phyloP scores from a whole-genome alignment of 2,888 invertebrate species.

The Tetranychus truncatus region DNA sequence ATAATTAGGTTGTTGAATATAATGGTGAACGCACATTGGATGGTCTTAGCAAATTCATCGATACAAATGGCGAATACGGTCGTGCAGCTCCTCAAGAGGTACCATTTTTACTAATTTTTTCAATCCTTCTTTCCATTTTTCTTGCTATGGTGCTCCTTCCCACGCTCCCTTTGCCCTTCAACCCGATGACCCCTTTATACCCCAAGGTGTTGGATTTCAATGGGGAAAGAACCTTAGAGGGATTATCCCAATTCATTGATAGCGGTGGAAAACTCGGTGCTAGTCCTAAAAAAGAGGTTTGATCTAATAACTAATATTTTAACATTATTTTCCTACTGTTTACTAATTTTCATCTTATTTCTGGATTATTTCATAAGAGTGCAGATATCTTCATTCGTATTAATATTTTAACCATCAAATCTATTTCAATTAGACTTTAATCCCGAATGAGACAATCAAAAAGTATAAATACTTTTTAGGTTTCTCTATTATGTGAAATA shows the following conservation, averaged over 20 bases:
- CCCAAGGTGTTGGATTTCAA: conserved; percentile 76
- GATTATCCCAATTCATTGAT: conserved; percentile 79
- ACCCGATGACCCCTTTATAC: not conserved
- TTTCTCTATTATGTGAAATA: too few relatives aligned
- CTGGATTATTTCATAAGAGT: not conserved
- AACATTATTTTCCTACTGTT: not conserved
- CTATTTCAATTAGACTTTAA: too few relatives aligned
- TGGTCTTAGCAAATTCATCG: conserved; percentile 78
- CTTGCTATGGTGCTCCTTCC: conserved; percentile 11
- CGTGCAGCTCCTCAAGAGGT: conserved; percentile 43
- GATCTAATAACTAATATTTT: conserved; percentile 9
- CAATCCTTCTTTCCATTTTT: conserved; percentile 17
- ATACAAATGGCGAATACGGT: conserved; percentile 65
- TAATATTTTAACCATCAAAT: too few relatives aligned
- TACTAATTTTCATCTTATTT: not conserved
- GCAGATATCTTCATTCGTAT: too few relatives aligned
- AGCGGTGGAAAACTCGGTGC: conserved; percentile 62
- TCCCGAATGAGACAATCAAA: too few relatives aligned
- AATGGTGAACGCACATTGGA: conserved; percentile 86
- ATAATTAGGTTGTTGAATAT: conserved; percentile 52
- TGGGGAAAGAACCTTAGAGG: conserved; percentile 84
- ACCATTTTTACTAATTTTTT: conserved; percentile 13
- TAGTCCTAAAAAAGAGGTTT: conserved; percentile 41
- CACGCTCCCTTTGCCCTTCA: not conserved
- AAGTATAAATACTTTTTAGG: too few relatives aligned